phyloP scores from a whole-genome alignment of 2,888 invertebrate genomes.

The Plebejus argus region DNA sequence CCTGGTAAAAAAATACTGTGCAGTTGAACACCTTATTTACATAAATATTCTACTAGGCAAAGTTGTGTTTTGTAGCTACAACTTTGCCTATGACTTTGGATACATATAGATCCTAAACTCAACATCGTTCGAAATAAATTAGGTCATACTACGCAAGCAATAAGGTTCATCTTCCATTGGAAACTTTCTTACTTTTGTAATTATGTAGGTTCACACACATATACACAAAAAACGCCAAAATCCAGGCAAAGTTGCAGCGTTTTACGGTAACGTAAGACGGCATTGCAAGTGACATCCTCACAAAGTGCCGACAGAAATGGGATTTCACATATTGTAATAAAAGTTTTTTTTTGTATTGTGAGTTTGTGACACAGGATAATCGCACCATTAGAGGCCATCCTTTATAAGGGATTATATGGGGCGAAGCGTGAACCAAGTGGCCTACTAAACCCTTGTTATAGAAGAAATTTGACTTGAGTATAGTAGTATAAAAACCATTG shows the following conservation, averaged over 20 bases:
- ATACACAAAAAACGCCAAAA: too few species aligned
- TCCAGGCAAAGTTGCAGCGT: too few species aligned
- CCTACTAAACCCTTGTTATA: constrained; percentile 23
- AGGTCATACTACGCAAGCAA: neutral
- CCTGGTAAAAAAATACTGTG: constrained; percentile 20
- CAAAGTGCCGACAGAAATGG: constrained; percentile 14
- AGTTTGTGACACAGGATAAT: constrained; percentile 25
- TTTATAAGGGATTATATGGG: constrained; percentile 27
- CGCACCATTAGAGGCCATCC: constrained; percentile 13
- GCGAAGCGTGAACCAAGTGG: constrained; percentile 24
- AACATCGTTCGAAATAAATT: constrained; percentile 11
- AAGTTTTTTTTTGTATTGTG: constrained; percentile 28
- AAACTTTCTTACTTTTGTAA: neutral
- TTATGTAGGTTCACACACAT: too few species aligned
- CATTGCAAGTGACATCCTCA: neutral
- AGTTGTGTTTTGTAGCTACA: constrained; percentile 22
- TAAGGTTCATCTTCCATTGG: constrained; percentile 11
- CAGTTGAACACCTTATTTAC: neutral
- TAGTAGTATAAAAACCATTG: neutral
- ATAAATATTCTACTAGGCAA: constrained; percentile 19
- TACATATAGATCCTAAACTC: constrained; percentile 28
- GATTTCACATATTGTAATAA: constrained; percentile 24
- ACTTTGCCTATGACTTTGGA: constrained; percentile 35
- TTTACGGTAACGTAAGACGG: neutral
- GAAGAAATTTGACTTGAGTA: neutral